Evolutionary conservation across 2,113 vertebrate species (phyloP), one percentile per base, ranked within the genome.

Genomic region (Salvelinus fontinalis): DNA sequence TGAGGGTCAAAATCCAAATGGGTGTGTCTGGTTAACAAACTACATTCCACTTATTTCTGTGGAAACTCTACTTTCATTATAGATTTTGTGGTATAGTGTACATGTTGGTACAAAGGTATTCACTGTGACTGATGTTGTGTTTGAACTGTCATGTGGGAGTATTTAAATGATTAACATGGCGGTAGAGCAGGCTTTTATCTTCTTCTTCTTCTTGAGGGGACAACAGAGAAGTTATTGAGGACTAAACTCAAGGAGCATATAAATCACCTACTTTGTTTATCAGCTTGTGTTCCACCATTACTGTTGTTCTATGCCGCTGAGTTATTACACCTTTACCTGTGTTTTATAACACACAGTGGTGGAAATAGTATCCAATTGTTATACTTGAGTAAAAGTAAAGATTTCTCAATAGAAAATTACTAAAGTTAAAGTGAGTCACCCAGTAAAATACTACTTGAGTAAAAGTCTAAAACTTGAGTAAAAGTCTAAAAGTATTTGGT

Each of bases 131-230:
- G 11, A 2, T 44, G 39, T 68, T 51, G 74, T 67, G 39, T 27
- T 81, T 82, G 24, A 75, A 70, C 62, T 75, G 44, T 34, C 13
- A 12, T 20, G 44, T 62, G 26, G 34, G 71, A 64, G 12, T 44
- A 67, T 85, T 73, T 73, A 75, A 67, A 72, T 64, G 51, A 81
- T 82, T 54, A 54, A 54, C 16, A 18, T 54, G 51, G 51, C 51
- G 16, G 14, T 77, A 79, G 69, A 54, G 22, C 20, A 64, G 67
- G 67, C 13, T 74, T 83, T 75, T 11, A 75, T 74, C 67, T 57
- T 74, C 70, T 64, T 62, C 16, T 48, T 62, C 16, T 48, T 71
- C 20, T 16, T 22, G 59, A 62, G 59, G 59, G 59, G 7, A 62
- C n/a, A 62, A 62, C n/a, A 18, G 4, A 44, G 39, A 54, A 54